These are phyloP conservation scores for Sebastes wilsoni DNA, from an alignment of 2,797 vertebrate genomes.

Conservation along the genomic window DNA sequence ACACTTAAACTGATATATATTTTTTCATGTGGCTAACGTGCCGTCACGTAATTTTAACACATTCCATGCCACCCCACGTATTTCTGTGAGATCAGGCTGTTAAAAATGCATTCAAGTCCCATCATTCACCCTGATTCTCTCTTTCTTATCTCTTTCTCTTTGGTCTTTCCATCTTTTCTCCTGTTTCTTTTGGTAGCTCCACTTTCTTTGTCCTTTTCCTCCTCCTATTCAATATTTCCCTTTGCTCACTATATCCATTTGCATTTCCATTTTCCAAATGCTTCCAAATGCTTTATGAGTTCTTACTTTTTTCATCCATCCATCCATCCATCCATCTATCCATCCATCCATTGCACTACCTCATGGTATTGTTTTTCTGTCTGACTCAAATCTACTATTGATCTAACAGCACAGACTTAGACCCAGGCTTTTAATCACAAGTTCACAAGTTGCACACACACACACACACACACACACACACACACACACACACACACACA, in stretches of 20 bases:
- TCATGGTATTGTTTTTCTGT: constrained; percentile 21
- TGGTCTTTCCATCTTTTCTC: background rate
- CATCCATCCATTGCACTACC: background rate
- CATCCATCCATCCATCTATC: background rate
- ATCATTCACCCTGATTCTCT: background rate
- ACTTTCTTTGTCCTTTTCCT: background rate
- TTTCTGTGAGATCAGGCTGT: too few species aligned
- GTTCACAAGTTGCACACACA: background rate
- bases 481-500: background rate
- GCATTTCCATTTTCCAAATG: constrained; percentile 13
- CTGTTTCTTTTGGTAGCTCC: background rate
- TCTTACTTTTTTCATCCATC: background rate
- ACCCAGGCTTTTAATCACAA: constrained; percentile 46
- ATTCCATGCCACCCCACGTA: background rate
- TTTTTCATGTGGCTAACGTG: too few species aligned
- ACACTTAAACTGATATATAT: too few species aligned
- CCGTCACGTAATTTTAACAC: background rate
- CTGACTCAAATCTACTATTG: constrained; percentile 41
- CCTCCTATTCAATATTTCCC: background rate
- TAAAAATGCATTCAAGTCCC: constrained; percentile 17
- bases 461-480: background rate
- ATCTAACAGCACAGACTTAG: constrained; percentile 22
- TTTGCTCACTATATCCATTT: background rate
- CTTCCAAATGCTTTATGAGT: background rate
- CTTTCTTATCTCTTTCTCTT: background rate